A percentile compares a stretch with the other conserved stretches of the same genome.
Conservation (phyloP, 2,797 vertebrate genomes). For the Chiroxiphia lanceolata region DNA sequence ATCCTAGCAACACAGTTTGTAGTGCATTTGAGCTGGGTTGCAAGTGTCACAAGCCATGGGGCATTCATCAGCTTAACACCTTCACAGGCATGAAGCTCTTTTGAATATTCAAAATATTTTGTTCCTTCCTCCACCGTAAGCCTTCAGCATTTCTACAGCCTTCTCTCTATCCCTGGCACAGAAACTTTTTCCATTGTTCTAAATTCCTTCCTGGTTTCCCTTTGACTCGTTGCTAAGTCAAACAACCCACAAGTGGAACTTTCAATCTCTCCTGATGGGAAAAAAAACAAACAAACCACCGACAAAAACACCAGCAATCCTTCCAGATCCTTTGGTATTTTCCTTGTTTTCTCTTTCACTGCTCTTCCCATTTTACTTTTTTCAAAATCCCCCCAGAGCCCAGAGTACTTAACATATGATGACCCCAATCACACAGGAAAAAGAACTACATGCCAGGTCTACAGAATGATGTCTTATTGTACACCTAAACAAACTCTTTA, state of each 20-base stretch:
- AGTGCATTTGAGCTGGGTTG: neutral
- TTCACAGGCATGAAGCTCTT: conserved; percentile 1
- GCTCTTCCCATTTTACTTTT: neutral
- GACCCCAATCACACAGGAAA: neutral
- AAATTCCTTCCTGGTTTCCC: neutral
- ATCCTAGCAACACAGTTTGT: neutral
- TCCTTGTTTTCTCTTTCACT: neutral
- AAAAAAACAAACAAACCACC: neutral
- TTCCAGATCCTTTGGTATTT: neutral
- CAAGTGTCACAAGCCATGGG: conserved; percentile 8
- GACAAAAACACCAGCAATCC: neutral
- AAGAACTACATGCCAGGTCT: neutral
- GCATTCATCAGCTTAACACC: neutral
- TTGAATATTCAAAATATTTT: neutral
- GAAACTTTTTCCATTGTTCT: neutral
- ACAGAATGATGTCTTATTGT: neutral
- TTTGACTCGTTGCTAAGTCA: neutral
- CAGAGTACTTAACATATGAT: neutral
- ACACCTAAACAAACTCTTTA: neutral
- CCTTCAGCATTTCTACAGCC: neutral
- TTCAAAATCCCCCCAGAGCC: neutral
- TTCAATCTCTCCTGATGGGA: neutral
- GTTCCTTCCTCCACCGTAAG: neutral
- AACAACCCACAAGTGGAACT: neutral
- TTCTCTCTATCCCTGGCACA: neutral